Evolutionary conservation across 1,140 invertebrate genomes (phyloP).

Genomic region (Drosophila mauritiana): DNA sequence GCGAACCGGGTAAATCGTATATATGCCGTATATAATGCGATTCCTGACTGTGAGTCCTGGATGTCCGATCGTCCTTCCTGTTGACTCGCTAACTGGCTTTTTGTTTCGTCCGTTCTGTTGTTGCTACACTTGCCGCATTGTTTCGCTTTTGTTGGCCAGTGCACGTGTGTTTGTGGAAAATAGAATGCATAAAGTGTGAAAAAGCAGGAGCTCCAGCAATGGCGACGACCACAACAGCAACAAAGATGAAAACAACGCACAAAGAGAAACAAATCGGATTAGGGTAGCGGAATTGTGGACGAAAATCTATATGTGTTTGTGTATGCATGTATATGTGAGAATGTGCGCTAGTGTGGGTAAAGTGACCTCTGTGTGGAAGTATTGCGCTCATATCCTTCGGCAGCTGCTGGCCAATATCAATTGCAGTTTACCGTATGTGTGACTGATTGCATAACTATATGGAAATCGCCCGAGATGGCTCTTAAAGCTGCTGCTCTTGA

Average conservation of each 20-base stretch:
- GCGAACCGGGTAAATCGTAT: conserved; percentile 30
- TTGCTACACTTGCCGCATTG: conserved; percentile 23
- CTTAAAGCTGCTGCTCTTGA: conserved; percentile 15
- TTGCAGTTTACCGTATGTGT: conserved; percentile 38
- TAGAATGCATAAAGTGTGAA: conserved; percentile 73
- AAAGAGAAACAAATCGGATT: conserved; percentile 73
- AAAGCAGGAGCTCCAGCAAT: conserved; percentile 32
- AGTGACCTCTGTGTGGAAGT: conserved; percentile 1
- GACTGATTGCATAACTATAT: conserved; percentile 51
- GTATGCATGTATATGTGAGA: conserved; percentile 10
- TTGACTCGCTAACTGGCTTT: conserved; percentile 44
- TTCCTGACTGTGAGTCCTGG: conserved; percentile 9
- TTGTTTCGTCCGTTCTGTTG: conserved; percentile 20
- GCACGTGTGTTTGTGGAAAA: conserved; percentile 40
- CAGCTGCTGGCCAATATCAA: conserved; percentile 32
- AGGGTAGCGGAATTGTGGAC: conserved; percentile 61
- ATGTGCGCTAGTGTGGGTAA: not conserved
- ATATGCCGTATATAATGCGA: conserved; percentile 44
- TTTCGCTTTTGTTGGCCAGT: conserved; percentile 26
- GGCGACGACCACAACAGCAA: conserved; percentile 36
- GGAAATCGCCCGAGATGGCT: conserved; percentile 20
- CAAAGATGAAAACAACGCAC: conserved; percentile 50
- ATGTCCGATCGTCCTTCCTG: conserved; percentile 11
- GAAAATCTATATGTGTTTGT: conserved; percentile 43
- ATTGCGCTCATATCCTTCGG: conserved; percentile 6